phyloP scores from a whole-genome alignment of 2,888 invertebrate species.

The Rhagophthalmus giganteus region DNA sequence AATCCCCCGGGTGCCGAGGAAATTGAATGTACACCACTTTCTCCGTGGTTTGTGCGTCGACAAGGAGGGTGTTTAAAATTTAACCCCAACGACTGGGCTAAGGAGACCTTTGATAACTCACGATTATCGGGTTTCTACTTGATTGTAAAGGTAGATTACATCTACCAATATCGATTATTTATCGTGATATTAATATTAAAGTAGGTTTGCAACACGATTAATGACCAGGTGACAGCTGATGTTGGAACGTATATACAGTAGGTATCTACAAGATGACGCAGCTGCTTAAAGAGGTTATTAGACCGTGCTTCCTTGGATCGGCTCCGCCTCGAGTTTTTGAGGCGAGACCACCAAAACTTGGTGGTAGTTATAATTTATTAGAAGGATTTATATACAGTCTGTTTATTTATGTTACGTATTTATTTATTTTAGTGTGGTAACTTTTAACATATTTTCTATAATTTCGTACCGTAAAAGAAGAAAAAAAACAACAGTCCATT shows the following conservation, averaged over 20 bases:
- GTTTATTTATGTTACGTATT: too few species aligned
- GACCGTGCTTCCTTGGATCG: slow-evolving; percentile 27
- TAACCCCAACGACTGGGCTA: slow-evolving; percentile 4
- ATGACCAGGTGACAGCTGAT: slow-evolving; percentile 27
- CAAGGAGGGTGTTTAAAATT: slow-evolving; percentile 7
- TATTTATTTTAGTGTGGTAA: too few species aligned
- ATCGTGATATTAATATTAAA: too few species aligned
- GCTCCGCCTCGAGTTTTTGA: slow-evolving; percentile 12
- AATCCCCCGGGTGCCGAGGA: slow-evolving; percentile 5
- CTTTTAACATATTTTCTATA: too few species aligned
- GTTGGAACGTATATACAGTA: slow-evolving; percentile 20
- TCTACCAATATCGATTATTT: too few species aligned
- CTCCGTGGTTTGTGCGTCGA: slow-evolving; percentile 7
- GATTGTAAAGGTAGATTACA: too few species aligned
- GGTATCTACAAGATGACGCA: slow-evolving; percentile 28
- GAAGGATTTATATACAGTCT: too few species aligned
- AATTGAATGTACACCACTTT: slow-evolving; percentile 12
- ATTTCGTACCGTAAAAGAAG: too few species aligned
- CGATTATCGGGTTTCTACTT: slow-evolving; percentile 3
- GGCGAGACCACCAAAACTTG: slow-evolving; percentile 18
- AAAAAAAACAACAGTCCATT: too few species aligned
- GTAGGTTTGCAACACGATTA: too few species aligned
- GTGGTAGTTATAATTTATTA: too few species aligned
- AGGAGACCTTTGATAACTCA: background rate
- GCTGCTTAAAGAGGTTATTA: slow-evolving; percentile 28